Conservation (phyloP, 2,888 invertebrate species). For the Nemotelus pantherinus region DNA sequence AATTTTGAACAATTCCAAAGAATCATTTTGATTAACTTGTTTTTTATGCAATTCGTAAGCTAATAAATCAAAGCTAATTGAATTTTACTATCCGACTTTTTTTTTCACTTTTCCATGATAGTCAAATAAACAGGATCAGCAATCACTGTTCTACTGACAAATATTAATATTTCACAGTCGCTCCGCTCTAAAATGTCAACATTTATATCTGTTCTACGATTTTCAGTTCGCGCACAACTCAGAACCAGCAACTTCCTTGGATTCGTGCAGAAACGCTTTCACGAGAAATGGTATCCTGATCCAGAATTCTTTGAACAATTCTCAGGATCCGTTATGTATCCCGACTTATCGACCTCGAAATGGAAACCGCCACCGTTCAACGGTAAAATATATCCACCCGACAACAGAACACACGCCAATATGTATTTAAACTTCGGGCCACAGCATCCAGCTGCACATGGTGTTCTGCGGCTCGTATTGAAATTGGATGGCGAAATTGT, state of each 20-base stretch:
- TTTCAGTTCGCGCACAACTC: too few relatives aligned
- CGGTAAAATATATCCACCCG: conserved; percentile 62
- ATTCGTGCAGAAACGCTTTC: not conserved
- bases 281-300: conserved; percentile 73
- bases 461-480: conserved; percentile 82
- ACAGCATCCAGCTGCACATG: conserved; percentile 91
- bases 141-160: not conserved
- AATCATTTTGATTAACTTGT: too few relatives aligned
- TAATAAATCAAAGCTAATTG: not conserved
- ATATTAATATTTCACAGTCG: too few relatives aligned
- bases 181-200: too few relatives aligned
- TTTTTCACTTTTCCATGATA: not conserved
- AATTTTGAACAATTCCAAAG: not conserved
- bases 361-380: conserved; percentile 60
- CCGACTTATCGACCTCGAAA: conserved; percentile 63
- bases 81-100: too few relatives aligned
- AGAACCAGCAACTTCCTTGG: too few relatives aligned
- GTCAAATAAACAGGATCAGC: not conserved
- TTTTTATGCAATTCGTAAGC: too few relatives aligned
- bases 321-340: conserved; percentile 69
- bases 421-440: conserved; percentile 87
- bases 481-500: conserved; percentile 87
- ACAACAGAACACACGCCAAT: conserved; percentile 70
- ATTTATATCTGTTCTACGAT: too few relatives aligned
- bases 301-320: conserved; percentile 69